Evolutionary conservation across 2,797 vertebrate species (phyloP).

Genomic region (Pampus argenteus): DNA sequence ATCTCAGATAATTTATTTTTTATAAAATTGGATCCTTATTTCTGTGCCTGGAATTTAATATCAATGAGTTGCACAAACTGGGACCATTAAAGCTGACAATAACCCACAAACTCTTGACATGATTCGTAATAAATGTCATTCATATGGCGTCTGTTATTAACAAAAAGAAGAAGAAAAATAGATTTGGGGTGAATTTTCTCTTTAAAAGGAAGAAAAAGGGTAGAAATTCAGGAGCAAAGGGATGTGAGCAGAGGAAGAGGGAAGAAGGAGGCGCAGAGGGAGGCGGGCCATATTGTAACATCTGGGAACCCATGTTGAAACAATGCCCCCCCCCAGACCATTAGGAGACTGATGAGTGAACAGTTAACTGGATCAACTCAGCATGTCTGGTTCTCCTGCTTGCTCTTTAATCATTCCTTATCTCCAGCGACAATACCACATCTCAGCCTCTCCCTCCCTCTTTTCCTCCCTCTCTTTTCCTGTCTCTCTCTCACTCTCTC

Average conservation of each 20-base stretch:
- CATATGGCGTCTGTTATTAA: not conserved
- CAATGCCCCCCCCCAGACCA: conserved; percentile 85
- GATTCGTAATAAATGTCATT: not conserved
- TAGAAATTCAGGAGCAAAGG: not conserved
- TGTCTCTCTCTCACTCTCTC: conserved; percentile 33
- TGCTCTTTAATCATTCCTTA: conserved; percentile 93
- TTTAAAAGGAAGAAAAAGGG: too few species aligned
- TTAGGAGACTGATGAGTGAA: conserved; percentile 89
- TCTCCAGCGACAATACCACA: conserved; percentile 81
- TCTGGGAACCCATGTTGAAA: conserved; percentile 88
- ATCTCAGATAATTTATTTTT: too few species aligned
- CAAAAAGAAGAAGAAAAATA: not conserved
- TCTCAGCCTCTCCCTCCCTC: conserved; percentile 39
- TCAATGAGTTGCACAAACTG: too few species aligned
- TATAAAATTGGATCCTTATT: too few species aligned
- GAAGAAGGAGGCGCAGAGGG: conserved; percentile 3
- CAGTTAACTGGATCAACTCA: conserved; percentile 85
- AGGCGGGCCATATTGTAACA: conserved; percentile 83
- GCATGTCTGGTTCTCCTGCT: conserved; percentile 86
- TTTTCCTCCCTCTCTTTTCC: conserved; percentile 16
- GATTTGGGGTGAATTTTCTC: not conserved
- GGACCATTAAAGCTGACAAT: too few species aligned
- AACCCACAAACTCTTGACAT: not conserved
- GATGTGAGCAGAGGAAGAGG: not conserved
- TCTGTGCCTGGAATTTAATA: too few species aligned